These are phyloP conservation scores for Mormyrus iriodes DNA, from an alignment of 2,113 vertebrate genomes.

Conservation along the genomic window DNA sequence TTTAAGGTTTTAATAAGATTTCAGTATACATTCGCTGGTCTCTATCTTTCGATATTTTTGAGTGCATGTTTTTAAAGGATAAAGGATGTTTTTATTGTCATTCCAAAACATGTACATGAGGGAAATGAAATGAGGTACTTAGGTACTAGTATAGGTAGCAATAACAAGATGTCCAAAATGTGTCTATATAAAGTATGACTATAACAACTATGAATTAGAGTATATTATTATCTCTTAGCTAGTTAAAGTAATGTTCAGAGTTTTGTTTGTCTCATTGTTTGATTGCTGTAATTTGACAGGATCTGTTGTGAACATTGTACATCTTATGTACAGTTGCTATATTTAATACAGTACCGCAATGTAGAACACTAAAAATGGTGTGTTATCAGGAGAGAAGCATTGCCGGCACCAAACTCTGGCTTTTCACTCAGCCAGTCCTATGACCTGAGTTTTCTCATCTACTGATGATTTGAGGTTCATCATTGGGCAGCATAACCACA, in stretches of 20 bases:
- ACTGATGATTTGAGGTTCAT: not conserved
- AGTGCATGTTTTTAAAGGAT: not conserved
- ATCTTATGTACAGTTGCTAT: not conserved
- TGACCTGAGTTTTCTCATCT: not conserved
- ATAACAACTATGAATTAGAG: not conserved
- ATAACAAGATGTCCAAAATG: not conserved
- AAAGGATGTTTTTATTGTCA: not conserved
- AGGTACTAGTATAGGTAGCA: not conserved
- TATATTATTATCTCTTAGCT: not conserved
- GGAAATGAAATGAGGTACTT: not conserved
- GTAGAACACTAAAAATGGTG: not conserved
- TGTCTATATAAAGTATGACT: not conserved
- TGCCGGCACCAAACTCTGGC: not conserved
- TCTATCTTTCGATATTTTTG: not conserved
- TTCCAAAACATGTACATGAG: not conserved
- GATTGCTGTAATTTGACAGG: not conserved
- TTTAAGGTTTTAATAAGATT: not conserved
- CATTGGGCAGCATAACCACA: not conserved
- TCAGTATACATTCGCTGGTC: not conserved
- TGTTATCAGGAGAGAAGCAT: not conserved
- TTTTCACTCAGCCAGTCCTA: not conserved
- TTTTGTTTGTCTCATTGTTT: slow-evolving; percentile 8
- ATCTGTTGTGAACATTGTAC: not conserved
- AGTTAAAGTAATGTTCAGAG: not conserved
- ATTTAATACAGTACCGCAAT: not conserved